Percentiles rank a stretch among this genome's conserved stretches.
Evolutionary conservation across 2,113 vertebrate genomes (phyloP).

Genomic region (Ochotona curzoniae): DNA sequence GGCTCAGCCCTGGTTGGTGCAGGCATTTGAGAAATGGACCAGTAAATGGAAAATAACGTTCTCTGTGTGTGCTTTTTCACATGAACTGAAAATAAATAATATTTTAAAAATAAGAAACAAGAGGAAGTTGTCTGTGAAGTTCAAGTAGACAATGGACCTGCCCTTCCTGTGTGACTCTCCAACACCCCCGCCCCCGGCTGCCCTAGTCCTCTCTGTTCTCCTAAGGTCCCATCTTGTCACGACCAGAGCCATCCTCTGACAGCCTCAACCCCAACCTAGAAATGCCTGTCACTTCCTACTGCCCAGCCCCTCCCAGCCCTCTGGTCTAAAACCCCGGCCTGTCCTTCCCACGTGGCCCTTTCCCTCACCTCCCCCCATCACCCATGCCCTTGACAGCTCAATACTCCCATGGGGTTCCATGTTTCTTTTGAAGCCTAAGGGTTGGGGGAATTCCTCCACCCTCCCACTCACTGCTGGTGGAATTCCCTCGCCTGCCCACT

Average conservation of each 20-base stretch:
- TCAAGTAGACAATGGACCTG: no score
- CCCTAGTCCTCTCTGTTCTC: not conserved
- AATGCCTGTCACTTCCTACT: not conserved
- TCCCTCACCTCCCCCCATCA: not conserved
- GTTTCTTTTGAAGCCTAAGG: conserved; percentile 62
- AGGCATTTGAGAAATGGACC: no score
- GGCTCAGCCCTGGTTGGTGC: no score
- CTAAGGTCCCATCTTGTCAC: not conserved
- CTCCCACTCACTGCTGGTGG: not conserved
- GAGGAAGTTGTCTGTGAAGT: no score
- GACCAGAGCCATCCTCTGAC: not conserved
- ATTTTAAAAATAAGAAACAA: no score
- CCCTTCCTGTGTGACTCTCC: no score
- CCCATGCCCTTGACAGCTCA: not conserved
- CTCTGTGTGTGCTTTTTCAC: no score
- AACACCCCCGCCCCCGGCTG: not conserved
- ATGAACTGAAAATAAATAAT: no score
- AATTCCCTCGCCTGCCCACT: conserved; percentile 38
- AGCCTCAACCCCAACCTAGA: not conserved
- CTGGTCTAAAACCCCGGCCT: not conserved
- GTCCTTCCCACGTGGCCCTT: not conserved
- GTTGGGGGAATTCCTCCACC: conserved; percentile 67
- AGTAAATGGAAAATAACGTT: no score
- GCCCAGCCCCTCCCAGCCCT: not conserved
- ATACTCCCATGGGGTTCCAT: not conserved